Evolutionary conservation across 1,140 invertebrate genomes (phyloP).

Genomic region (Drosophila setifemur): DNA sequence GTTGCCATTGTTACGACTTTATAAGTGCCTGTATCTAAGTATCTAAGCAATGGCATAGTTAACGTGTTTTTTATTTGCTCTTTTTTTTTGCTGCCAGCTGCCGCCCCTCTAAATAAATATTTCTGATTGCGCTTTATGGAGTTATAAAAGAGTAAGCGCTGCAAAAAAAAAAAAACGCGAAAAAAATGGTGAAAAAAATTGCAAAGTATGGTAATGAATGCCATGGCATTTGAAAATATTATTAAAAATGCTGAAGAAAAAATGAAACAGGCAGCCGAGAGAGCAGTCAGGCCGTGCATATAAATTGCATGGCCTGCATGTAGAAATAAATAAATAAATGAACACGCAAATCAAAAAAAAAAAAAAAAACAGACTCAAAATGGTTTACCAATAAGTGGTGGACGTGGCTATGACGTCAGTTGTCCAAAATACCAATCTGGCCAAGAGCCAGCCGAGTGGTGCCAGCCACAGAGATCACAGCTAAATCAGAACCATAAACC

Average conservation of each 20-base stretch:
- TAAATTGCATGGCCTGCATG: slow-evolving; percentile 66
- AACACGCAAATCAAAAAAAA: slow-evolving; percentile 1
- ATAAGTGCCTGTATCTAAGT: slow-evolving; percentile 45
- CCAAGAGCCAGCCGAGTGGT: slow-evolving; percentile 36
- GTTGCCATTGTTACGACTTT: slow-evolving; percentile 46
- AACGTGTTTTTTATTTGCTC: slow-evolving; percentile 21
- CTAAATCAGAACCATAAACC: slow-evolving; percentile 70
- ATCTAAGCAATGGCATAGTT: slow-evolving; percentile 66
- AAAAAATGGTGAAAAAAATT: slow-evolving; percentile 15
- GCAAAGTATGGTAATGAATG: slow-evolving; percentile 77
- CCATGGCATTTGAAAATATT: slow-evolving; percentile 78
- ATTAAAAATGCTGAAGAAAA: slow-evolving; percentile 49
- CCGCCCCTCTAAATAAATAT: slow-evolving; percentile 37
- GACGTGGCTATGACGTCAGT: slow-evolving; percentile 61
- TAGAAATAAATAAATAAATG: slow-evolving; percentile 57
- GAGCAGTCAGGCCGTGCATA: slow-evolving; percentile 63
- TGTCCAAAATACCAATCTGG: slow-evolving; percentile 67
- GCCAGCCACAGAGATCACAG: slow-evolving; percentile 40
- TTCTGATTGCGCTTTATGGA: slow-evolving; percentile 63
- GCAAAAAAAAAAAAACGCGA: slow-evolving; percentile 50
- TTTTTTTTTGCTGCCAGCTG: slow-evolving; percentile 8
- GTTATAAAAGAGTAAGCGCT: slow-evolving; percentile 55
- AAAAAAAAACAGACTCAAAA: background rate
- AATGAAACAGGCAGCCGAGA: slow-evolving; percentile 2
- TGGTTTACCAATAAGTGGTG: slow-evolving; percentile 29